Conservation (phyloP, 2,113 vertebrate species). For the Theropithecus gelada region DNA sequence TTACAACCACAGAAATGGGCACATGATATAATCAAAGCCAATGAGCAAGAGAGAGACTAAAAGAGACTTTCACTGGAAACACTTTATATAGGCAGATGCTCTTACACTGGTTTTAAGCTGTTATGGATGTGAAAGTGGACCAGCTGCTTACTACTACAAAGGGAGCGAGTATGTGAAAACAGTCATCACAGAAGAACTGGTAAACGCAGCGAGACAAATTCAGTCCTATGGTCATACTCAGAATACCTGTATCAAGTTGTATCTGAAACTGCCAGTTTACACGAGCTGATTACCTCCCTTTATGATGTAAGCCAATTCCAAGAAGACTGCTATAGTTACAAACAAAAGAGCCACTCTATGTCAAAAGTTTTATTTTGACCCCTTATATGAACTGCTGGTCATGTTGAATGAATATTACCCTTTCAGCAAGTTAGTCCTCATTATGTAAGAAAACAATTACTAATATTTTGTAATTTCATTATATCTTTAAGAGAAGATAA, state of each 20-base stretch:
- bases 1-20: neutral
- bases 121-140: neutral
- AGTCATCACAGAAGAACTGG: neutral
- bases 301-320: neutral
- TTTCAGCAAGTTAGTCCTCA: neutral
- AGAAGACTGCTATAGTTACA: neutral
- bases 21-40: neutral
- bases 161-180: neutral
- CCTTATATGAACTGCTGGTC: neutral
- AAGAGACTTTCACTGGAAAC: neutral
- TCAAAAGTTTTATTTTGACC: conserved; percentile 19
- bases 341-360: neutral
- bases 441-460: conserved; percentile 39
- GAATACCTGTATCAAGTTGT: neutral
- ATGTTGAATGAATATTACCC: neutral
- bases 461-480: neutral
- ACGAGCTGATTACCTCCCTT: neutral
- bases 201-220: neutral
- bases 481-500: neutral
- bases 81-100: neutral
- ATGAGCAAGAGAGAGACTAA: neutral
- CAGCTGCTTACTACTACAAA: neutral
- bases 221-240: neutral
- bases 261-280: neutral
- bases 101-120: neutral